phyloP scores from a whole-genome alignment of 2,113 vertebrate species.

The Dipodomys spectabilis region DNA sequence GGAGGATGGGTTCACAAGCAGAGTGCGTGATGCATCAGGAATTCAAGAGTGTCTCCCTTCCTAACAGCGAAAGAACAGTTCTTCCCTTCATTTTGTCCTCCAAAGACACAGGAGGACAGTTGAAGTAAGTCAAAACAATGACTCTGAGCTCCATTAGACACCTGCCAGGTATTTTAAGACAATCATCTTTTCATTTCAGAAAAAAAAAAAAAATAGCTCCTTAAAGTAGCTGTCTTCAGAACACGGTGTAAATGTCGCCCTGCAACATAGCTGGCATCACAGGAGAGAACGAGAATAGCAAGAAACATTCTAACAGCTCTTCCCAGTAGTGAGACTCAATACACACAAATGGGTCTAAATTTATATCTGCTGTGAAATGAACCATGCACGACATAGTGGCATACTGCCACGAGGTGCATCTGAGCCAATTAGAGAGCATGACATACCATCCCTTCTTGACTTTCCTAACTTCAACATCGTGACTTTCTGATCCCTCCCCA shows the following conservation, averaged over 20 bases:
- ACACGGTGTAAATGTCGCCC: slow-evolving; percentile 20
- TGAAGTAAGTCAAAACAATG: slow-evolving; percentile 27
- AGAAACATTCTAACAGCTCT: slow-evolving; percentile 68
- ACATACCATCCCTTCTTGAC: not conserved
- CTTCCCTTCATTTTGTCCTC: not conserved
- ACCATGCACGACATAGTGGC: slow-evolving; percentile 10
- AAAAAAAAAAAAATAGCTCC: not conserved
- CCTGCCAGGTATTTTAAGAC: not conserved
- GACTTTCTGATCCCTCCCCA: not conserved
- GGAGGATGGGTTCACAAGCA: not conserved
- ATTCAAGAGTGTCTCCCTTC: not conserved
- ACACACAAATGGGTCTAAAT: slow-evolving; percentile 61
- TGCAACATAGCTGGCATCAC: slow-evolving; percentile 24
- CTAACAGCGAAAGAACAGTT: not conserved
- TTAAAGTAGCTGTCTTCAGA: slow-evolving; percentile 15
- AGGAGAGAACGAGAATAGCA: slow-evolving; percentile 60
- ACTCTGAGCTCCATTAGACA: not conserved
- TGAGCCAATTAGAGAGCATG: not conserved
- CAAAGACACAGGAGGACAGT: slow-evolving; percentile 18
- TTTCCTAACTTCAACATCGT: not conserved
- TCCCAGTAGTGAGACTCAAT: slow-evolving; percentile 69
- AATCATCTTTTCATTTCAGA: slow-evolving; percentile 38
- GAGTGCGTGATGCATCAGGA: not conserved
- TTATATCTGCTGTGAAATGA: slow-evolving; percentile 36
- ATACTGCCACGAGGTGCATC: not conserved